Evolutionary conservation across 1,140 invertebrate genomes (phyloP).

Genomic region (Leucophenga varia): DNA sequence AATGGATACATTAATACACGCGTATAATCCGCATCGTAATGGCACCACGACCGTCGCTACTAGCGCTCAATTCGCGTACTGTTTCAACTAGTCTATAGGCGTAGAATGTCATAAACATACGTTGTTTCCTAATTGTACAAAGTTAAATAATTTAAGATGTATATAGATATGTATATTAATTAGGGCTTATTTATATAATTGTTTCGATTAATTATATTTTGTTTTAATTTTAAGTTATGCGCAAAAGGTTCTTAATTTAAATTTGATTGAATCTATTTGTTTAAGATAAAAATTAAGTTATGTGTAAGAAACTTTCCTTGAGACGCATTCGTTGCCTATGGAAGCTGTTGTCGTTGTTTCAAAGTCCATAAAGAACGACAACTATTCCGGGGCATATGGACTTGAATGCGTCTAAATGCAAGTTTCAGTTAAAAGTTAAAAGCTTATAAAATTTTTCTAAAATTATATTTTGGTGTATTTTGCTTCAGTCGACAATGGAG

Average conservation of each 20-base stretch:
- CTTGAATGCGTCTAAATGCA: slow-evolving; percentile 24
- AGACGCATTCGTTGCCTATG: slow-evolving; percentile 16
- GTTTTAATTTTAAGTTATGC: slow-evolving; percentile 20
- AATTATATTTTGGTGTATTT: too few species aligned
- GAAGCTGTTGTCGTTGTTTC: slow-evolving; percentile 16
- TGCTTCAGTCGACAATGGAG: slow-evolving; percentile 8
- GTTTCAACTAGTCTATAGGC: slow-evolving; percentile 31
- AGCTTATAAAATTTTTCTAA: too few species aligned
- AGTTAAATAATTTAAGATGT: slow-evolving; percentile 38
- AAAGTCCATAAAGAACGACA: slow-evolving; percentile 30
- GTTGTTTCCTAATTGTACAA: slow-evolving; percentile 52
- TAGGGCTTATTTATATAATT: too few species aligned
- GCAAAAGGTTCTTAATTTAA: slow-evolving; percentile 13
- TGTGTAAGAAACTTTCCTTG: slow-evolving; percentile 24
- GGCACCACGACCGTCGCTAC: too few species aligned
- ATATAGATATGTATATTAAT: too few species aligned
- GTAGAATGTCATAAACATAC: slow-evolving; percentile 14
- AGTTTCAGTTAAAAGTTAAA: slow-evolving; percentile 17
- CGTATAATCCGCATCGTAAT: slow-evolving; percentile 53
- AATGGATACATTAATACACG: slow-evolving; percentile 56
- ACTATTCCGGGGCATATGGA: slow-evolving; percentile 21
- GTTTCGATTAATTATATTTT: slow-evolving; percentile 23
- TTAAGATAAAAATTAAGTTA: too few species aligned
- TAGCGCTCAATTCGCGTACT: slow-evolving; percentile 44
- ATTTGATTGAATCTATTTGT: too few species aligned